These are phyloP conservation scores for Autographa gamma DNA, from an alignment of 2,888 invertebrate genomes.

Conservation along the genomic window DNA sequence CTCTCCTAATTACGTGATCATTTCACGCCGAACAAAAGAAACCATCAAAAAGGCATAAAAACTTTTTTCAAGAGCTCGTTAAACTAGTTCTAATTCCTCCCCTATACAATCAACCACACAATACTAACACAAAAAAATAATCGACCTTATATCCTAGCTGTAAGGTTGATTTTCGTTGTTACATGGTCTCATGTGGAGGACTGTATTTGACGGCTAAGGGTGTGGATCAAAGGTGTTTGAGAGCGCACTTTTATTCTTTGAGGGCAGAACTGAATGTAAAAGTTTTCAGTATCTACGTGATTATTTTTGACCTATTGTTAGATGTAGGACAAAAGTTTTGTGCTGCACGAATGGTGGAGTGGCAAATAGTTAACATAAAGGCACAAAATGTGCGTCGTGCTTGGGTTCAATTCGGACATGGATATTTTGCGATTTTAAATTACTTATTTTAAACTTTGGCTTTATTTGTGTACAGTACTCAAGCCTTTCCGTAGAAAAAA, in stretches of 20 bases:
- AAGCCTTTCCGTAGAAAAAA: too few species aligned
- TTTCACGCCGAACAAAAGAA: conserved; percentile 7
- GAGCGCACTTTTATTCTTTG: conserved; percentile 23
- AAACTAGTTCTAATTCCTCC: conserved; percentile 48
- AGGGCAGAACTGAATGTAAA: not conserved
- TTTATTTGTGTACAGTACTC: too few species aligned
- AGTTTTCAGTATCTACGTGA: not conserved
- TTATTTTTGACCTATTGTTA: conserved; percentile 17
- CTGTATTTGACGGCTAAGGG: conserved; percentile 34
- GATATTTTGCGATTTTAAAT: too few species aligned
- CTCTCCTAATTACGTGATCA: conserved; percentile 1
- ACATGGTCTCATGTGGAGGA: not conserved
- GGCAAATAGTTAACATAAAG: too few species aligned
- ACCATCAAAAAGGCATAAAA: conserved; percentile 16
- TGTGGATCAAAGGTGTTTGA: conserved; percentile 43
- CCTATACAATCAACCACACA: conserved; percentile 15
- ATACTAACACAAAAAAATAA: not conserved
- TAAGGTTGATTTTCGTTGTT: not conserved
- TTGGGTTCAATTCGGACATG: too few species aligned
- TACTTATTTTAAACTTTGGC: too few species aligned
- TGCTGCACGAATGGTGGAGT: not conserved
- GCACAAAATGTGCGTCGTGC: too few species aligned
- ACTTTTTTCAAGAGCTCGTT: conserved; percentile 25
- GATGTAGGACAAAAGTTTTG: not conserved
- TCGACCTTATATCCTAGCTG: not conserved